Evolutionary conservation across 2,888 invertebrate species (phyloP), one percentile per base, ranked within the genome.

Genomic region (Thysanoteuthis rhombus): DNA sequence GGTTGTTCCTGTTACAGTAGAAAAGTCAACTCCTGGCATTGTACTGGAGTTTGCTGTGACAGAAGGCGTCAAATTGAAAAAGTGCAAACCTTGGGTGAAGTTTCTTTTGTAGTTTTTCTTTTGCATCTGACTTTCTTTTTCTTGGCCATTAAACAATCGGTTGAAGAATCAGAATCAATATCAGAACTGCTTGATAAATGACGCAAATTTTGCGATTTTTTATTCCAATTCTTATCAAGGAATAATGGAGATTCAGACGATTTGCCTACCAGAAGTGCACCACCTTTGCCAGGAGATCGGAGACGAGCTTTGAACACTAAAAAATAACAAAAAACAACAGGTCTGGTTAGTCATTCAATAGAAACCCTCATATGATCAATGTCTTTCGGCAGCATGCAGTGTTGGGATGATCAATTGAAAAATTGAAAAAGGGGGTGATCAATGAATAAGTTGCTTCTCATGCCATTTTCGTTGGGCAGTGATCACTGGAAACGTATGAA

Each of bases 261-360:
- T 75, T 75, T n/a, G 32, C 95, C 94, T 58, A 95, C 94, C 36
- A 95, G 45, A 42, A 95, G 92, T 40, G 95, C 95, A 52, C 95
- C 95, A 75, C 95, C 94, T 92, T 94, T 93, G 45, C 94, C 93
- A 52, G 95, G 95, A 45, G 95, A 94, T 39, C 93, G 91, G 36
- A 94, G 93, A 36, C 95, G 93, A 39, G 94, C 94, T 93, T 94
- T 94, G 91, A 95, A 95, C 90, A 94, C 95, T 95, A 90, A 32
- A n/a, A 93, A 75, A 36, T 40, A 93, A 28, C 32, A 42, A 91
- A 75, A 39, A 93, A 10, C 39, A 39, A n/a, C n/a, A n/a, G n/a
- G n/a, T n/a, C n/a, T n/a, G n/a, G n/a, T n/a, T n/a, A n/a, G n/a
- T n/a, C n/a, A n/a, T n/a, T n/a, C n/a, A n/a, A n/a, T n/a, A n/a